Conservation (phyloP, 2,113 vertebrate genomes). For the Colinus virginianus region DNA sequence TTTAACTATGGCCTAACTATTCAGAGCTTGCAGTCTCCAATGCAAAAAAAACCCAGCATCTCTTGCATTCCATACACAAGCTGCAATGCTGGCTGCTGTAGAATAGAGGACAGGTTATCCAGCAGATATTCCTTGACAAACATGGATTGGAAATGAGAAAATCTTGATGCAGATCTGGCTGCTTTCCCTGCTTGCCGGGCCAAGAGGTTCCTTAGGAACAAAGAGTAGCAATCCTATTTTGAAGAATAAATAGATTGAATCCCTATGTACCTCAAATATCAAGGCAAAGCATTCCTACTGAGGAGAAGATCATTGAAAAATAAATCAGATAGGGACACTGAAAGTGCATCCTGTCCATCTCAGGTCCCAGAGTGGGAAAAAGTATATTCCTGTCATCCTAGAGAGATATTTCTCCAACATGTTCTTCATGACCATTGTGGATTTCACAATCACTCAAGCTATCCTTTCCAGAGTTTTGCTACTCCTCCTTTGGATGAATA, state of each 20-base stretch:
- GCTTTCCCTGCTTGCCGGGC: background rate
- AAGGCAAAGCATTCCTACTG: background rate
- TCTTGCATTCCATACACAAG: background rate
- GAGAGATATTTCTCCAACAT: background rate
- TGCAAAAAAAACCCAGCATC: background rate
- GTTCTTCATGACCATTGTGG: background rate
- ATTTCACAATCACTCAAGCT: background rate
- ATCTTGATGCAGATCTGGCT: background rate
- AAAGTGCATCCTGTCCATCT: background rate
- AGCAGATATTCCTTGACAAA: background rate
- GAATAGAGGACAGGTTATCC: background rate
- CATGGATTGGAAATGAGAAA: background rate
- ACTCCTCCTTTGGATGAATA: background rate
- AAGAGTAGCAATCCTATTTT: background rate
- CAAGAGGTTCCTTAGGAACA: background rate
- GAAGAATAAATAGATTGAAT: background rate
- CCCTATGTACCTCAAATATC: background rate
- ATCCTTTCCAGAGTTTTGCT: background rate
- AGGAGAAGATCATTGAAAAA: background rate
- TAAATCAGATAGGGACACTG: background rate
- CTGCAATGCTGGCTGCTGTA: background rate
- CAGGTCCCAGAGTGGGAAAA: background rate
- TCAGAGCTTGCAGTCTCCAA: background rate
- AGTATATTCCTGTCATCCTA: background rate
- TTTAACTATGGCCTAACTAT: background rate